Base-by-base conservation (phyloP, 2,888 invertebrate genomes). In the Disparrhopalites patrizii region DNA sequence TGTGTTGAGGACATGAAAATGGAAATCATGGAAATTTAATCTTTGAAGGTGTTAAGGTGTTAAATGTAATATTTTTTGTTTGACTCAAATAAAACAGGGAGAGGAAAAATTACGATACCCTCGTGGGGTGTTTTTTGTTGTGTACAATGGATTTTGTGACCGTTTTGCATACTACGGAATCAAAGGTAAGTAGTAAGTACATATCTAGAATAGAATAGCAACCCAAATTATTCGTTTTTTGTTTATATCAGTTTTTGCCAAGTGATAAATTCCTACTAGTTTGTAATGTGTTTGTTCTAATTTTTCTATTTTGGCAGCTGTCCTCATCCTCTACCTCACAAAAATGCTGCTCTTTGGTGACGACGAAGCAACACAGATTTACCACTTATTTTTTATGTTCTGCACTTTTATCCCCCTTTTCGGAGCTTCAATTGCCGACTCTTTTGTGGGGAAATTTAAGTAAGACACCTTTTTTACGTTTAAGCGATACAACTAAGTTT, bases 101-200 rank as follows among this genome's bases (percentile, higher is more conserved):
- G n/a, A n/a, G n/a, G n/a, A n/a, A n/a, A n/a, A n/a, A n/a, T n/a
- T n/a, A n/a, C n/a, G n/a, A n/a, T 96, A 94, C 78, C 96, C 97
- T 0, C 89, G 86, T 78, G 85, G 92, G 20, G 90, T 97, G 18
- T 91, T 89, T 77, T 96, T 95, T 81, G 97, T 98, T 77, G 85
- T 98, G 73, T 87, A 88, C 80, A 97, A 95, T 87, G 98, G 98
- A 80, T 96, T 98, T 81, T 98, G 97, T 81, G 98, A 98, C 81
- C 84, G 97, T 76, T 98, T 98, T 81, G 91, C 90, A 68, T 98
- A 86, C 81, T 98, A 97, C 88, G 98, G 98, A 78, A 91, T 95
- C 89, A 87, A 91, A 85, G 89, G 94, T 95, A 83, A 27, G 23
- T 52, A 4, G n/a, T 38, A 13, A 15, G 15, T 38, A 15, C 13